Percentiles rank a stretch among this genome's conserved stretches.
Evolutionary conservation across 2,113 vertebrate species (phyloP).

Genomic region (Sialia sialis): DNA sequence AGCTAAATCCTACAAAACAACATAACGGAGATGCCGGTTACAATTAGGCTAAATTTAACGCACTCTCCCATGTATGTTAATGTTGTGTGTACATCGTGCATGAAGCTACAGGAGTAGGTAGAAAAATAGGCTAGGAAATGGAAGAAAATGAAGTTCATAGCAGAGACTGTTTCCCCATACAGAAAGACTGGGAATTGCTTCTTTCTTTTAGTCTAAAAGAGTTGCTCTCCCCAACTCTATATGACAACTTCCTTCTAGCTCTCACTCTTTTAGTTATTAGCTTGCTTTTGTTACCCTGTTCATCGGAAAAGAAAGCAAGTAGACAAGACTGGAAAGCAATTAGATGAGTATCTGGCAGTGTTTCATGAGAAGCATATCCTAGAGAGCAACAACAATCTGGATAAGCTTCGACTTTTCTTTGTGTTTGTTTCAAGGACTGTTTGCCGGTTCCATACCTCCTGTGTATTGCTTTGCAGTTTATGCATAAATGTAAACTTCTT

Average conservation of each 20-base stretch:
- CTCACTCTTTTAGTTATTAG: background rate
- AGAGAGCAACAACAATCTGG: background rate
- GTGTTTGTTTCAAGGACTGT: background rate
- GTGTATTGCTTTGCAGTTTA: background rate
- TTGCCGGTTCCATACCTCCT: background rate
- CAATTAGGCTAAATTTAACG: slow-evolving; percentile 19
- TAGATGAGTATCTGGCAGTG: background rate
- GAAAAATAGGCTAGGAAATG: background rate
- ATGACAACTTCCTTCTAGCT: background rate
- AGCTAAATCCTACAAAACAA: slow-evolving; percentile 31
- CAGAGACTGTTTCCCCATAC: background rate
- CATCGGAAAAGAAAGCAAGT: background rate
- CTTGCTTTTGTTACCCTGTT: background rate
- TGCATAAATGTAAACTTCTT: background rate
- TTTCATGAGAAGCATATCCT: background rate
- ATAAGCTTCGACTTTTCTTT: background rate
- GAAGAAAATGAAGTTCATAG: background rate
- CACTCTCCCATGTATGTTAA: background rate
- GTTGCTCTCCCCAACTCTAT: background rate
- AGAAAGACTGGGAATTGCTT: background rate
- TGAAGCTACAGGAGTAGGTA: background rate
- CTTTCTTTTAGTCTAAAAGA: background rate
- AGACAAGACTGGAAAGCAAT: background rate
- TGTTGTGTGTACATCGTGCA: background rate
- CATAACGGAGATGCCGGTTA: background rate